phyloP scores from a whole-genome alignment of 2,888 invertebrate genomes.

The Shargacucullia verbasci region DNA sequence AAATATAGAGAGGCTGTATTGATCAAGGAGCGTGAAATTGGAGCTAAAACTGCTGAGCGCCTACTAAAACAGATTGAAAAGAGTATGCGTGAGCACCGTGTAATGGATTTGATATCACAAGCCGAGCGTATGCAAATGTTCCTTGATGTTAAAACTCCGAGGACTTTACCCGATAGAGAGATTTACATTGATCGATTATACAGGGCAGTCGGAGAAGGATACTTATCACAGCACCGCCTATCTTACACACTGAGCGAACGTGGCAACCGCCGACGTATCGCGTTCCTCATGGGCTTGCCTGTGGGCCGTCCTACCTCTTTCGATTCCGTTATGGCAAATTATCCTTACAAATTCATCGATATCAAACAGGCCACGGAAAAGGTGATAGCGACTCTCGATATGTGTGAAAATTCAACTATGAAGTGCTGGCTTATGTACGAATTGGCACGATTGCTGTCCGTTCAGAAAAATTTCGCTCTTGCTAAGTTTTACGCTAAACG shows the following conservation, averaged over 20 bases:
- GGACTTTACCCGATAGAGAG: conserved; percentile 82
- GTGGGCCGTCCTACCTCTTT: conserved; percentile 80
- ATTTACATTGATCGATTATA: conserved; percentile 80
- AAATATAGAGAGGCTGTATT: conserved; percentile 77
- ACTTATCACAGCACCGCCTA: conserved; percentile 78
- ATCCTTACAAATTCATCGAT: conserved; percentile 82
- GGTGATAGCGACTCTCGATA: conserved; percentile 74
- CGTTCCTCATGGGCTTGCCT: conserved; percentile 83
- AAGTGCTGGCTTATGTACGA: conserved; percentile 86
- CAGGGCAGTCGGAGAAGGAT: conserved; percentile 81
- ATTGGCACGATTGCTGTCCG: conserved; percentile 76
- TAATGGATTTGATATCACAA: conserved; percentile 80
- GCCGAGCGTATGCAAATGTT: conserved; percentile 85
- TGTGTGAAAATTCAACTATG: conserved; percentile 85
- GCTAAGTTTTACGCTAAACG: conserved; percentile 84
- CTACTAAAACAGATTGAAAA: conserved; percentile 76
- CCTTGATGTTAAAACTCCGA: conserved; percentile 78
- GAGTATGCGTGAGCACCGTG: conserved; percentile 71
- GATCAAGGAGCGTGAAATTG: conserved; percentile 76
- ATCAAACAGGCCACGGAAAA: conserved; percentile 78
- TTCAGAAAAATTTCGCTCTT: conserved; percentile 83
- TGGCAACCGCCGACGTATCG: conserved; percentile 82
- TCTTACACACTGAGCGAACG: conserved; percentile 83
- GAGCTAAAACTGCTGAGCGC: conserved; percentile 77
- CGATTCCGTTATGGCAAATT: conserved; percentile 85